These are phyloP conservation scores for Steatocranus sp. DNA, from an alignment of 2,797 vertebrate genomes.

Conservation along the genomic window DNA sequence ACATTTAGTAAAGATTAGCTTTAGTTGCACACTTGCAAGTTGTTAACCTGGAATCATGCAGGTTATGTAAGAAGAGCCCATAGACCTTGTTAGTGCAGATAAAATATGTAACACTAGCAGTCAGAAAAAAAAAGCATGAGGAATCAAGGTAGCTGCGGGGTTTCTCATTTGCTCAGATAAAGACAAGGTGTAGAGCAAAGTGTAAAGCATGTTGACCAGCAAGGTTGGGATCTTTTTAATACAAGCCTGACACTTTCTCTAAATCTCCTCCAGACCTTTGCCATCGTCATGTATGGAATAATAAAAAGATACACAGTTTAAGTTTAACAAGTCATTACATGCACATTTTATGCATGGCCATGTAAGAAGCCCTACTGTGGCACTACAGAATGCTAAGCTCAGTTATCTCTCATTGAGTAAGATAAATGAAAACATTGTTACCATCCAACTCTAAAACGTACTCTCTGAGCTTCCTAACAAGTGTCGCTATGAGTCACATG, in stretches of 20 bases:
- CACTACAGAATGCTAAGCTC: conserved; percentile 23
- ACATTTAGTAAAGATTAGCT: background rate
- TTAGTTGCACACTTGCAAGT: background rate
- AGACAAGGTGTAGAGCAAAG: conserved; percentile 2
- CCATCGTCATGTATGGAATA: background rate
- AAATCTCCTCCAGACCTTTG: background rate
- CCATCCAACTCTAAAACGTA: conserved; percentile 36
- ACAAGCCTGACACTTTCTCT: background rate
- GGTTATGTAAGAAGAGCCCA: background rate
- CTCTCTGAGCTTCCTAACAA: conserved; percentile 46
- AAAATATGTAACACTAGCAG: background rate
- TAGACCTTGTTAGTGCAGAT: background rate
- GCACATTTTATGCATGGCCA: conserved; percentile 35
- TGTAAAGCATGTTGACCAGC: background rate
- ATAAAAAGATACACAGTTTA: conserved; percentile 13
- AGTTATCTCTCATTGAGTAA: conserved; percentile 44
- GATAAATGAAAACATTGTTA: conserved; percentile 57
- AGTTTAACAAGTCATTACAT: conserved; percentile 1
- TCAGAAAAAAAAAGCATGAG: background rate
- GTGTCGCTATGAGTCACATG: conserved; percentile 49
- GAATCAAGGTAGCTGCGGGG: background rate
- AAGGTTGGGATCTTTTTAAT: conserved; percentile 1
- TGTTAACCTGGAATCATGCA: background rate
- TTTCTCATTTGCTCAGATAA: conserved; percentile 24
- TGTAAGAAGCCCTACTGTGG: background rate